Conservation (phyloP, 2,797 vertebrate genomes). For the Rhinichthys osculus region DNA sequence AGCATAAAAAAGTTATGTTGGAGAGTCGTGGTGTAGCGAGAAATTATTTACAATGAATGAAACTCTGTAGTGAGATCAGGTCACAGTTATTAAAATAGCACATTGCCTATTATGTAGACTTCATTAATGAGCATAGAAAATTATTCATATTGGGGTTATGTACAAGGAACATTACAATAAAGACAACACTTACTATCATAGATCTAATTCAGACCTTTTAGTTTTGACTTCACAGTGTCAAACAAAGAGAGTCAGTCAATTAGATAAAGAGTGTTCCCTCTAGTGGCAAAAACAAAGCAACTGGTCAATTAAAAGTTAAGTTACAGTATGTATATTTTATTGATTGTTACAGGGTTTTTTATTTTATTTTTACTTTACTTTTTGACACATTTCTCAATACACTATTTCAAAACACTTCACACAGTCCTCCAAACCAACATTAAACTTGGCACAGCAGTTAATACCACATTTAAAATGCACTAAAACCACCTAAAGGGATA, state of each 20-base stretch:
- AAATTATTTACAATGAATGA: background rate
- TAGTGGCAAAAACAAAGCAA: constrained; percentile 41
- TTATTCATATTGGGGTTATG: background rate
- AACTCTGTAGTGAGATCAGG: background rate
- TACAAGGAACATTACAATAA: background rate
- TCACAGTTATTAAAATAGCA: background rate
- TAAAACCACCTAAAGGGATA: background rate
- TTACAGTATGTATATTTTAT: too few relatives aligned
- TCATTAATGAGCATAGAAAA: background rate
- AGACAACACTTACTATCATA: background rate
- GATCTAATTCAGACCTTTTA: background rate
- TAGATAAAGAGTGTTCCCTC: constrained; percentile 44
- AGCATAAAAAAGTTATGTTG: background rate
- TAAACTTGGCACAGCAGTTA: background rate
- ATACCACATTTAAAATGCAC: background rate
- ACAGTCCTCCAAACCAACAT: background rate
- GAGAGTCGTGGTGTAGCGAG: background rate
- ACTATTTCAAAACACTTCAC: background rate
- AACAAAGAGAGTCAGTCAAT: constrained; percentile 31
- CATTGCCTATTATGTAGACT: background rate
- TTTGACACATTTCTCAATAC: background rate
- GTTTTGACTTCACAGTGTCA: background rate
- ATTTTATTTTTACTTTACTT: background rate
- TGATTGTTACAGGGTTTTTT: background rate
- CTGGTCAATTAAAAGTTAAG: background rate